A percentile compares a stretch with the other conserved stretches of the same genome.
Evolutionary conservation across 2,113 vertebrate genomes (phyloP).

Genomic region (Lynx canadensis): DNA sequence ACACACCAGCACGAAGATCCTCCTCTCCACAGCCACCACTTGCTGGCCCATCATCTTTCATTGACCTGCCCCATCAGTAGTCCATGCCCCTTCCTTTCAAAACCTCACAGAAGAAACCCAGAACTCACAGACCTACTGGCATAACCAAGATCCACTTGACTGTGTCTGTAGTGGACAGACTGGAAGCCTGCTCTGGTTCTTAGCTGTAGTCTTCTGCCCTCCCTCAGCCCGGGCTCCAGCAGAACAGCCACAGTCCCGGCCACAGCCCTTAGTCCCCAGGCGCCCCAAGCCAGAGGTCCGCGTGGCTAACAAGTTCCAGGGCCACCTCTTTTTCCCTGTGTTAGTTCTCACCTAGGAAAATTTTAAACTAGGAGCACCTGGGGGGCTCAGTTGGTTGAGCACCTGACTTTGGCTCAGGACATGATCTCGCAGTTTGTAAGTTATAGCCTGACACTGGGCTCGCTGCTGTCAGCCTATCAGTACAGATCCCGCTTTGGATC

Average conservation of each 20-base stretch:
- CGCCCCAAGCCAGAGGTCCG: not conserved
- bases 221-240: not conserved
- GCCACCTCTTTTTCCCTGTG: not conserved
- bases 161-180: too few relatives aligned
- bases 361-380: not conserved
- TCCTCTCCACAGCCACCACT: not conserved
- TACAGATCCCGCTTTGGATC: too few relatives aligned
- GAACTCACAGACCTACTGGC: not conserved
- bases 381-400: too few relatives aligned
- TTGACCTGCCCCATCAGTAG: not conserved
- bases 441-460: too few relatives aligned
- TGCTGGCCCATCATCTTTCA: not conserved
- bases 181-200: not conserved
- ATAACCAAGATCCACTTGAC: not conserved
- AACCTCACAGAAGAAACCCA: not conserved
- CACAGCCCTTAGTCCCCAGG: not conserved
- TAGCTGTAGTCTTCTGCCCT: not conserved
- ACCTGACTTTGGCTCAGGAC: too few relatives aligned
- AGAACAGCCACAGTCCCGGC: not conserved
- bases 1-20: not conserved
- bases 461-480: too few relatives aligned
- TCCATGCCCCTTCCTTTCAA: not conserved
- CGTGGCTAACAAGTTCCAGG: not conserved
- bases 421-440: too few relatives aligned
- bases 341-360: constrained; percentile 35